Percentiles rank a stretch among this genome's conserved stretches.
Evolutionary conservation across 1,140 invertebrate genomes (phyloP).

Genomic region (Popillia japonica): DNA sequence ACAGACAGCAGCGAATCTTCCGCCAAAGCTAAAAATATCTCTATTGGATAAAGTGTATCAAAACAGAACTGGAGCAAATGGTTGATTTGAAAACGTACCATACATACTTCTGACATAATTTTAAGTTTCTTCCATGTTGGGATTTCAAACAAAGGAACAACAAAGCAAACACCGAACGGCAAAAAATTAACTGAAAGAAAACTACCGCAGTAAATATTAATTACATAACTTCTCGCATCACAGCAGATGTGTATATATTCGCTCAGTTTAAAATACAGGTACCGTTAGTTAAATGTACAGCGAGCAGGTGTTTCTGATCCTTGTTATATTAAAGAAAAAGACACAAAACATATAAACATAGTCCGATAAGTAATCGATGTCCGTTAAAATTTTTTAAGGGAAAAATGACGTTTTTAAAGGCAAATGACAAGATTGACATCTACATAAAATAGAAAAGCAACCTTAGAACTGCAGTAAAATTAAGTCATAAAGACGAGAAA

Average conservation of each 20-base stretch:
- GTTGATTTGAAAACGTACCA: too few species aligned
- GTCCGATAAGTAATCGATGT: background rate
- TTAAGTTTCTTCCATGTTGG: too few species aligned
- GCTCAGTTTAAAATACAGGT: background rate
- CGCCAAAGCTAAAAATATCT: too few species aligned
- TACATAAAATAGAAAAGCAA: too few species aligned
- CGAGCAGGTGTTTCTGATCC: constrained; percentile 12
- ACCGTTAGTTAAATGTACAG: constrained; percentile 28
- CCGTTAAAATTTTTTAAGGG: background rate
- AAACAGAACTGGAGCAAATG: too few species aligned
- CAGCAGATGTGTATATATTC: constrained; percentile 11
- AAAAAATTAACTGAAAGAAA: background rate
- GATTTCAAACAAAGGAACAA: background rate
- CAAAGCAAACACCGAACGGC: background rate
- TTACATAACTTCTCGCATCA: background rate
- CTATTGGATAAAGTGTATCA: too few species aligned
- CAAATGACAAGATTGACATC: too few species aligned
- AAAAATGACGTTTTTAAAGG: background rate
- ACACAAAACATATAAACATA: background rate
- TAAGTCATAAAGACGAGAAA: too few species aligned
- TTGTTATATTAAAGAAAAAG: constrained; percentile 28
- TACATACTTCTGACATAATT: too few species aligned
- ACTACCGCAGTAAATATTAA: background rate
- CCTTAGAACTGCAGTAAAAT: too few species aligned
- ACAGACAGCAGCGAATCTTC: too few species aligned